These are phyloP conservation scores for Cuculus canorus DNA, from an alignment of 2,797 vertebrate species.

Conservation along the genomic window DNA sequence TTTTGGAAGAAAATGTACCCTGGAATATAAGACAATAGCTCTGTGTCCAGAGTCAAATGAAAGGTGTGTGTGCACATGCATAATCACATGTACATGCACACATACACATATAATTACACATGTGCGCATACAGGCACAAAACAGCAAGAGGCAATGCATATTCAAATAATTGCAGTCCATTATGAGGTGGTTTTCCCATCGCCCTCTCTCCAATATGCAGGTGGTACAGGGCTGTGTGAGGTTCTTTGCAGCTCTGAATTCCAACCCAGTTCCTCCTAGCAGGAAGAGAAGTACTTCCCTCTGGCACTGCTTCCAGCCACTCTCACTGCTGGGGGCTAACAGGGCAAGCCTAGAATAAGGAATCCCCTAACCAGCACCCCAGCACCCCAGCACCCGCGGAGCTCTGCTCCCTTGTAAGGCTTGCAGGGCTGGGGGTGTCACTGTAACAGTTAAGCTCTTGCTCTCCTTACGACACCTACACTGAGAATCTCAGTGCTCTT, in stretches of 20 bases:
- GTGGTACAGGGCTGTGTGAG: background rate
- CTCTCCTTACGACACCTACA: rapidly evolving
- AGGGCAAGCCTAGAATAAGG: rapidly evolving
- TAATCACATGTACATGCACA: rapidly evolving
- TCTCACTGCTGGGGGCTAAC: rapidly evolving
- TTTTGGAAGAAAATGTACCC: background rate
- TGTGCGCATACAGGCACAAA: rapidly evolving
- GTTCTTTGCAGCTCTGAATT: background rate
- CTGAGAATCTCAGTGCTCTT: rapidly evolving
- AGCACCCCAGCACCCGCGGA: background rate
- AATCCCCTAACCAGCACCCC: background rate
- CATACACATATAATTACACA: rapidly evolving
- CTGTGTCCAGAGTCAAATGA: background rate
- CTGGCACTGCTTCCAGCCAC: background rate
- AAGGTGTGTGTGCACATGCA: rapidly evolving
- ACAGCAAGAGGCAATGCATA: background rate
- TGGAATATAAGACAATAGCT: background rate
- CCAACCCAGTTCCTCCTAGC: background rate
- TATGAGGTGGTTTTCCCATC: background rate
- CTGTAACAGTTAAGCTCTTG: rapidly evolving
- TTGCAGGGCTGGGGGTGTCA: background rate
- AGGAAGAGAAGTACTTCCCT: background rate
- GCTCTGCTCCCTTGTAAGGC: rapidly evolving
- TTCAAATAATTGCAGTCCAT: background rate
- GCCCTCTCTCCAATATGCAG: background rate